These are phyloP conservation scores for Sciurus vulgaris DNA, from an alignment of 2,797 vertebrate species.

Conservation along the genomic window DNA sequence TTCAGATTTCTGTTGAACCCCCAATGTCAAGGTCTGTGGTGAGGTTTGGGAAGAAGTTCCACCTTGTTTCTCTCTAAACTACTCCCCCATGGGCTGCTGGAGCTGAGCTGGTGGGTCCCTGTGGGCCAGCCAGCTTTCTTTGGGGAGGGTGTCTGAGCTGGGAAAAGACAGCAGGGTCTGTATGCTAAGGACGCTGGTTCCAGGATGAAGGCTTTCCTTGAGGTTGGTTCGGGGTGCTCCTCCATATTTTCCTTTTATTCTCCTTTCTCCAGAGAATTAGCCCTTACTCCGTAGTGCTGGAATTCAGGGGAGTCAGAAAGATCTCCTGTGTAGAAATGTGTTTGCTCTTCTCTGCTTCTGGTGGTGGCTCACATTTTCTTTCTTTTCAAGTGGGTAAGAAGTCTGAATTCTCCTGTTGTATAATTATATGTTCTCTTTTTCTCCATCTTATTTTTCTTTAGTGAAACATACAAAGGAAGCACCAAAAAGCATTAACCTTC, in stretches of 20 bases:
- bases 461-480: not conserved
- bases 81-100: not conserved
- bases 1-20: not conserved
- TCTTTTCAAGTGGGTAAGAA: not conserved
- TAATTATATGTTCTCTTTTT: slow-evolving; percentile 7
- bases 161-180: not conserved
- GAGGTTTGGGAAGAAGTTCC: not conserved
- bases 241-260: not conserved
- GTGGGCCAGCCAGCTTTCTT: no score
- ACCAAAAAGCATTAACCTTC: not conserved
- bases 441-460: not conserved
- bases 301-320: not conserved
- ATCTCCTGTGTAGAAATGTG: not conserved
- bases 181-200: not conserved
- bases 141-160: not conserved
- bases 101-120: not conserved
- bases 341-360: not conserved
- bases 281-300: not conserved
- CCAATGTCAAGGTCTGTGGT: no score
- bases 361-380: not conserved
- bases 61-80: not conserved
- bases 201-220: not conserved
- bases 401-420: not conserved
- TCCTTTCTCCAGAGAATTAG: not conserved
- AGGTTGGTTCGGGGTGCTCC: not conserved